These are phyloP conservation scores for Prorops nasuta DNA, from an alignment of 1,140 invertebrate genomes.

Conservation along the genomic window DNA sequence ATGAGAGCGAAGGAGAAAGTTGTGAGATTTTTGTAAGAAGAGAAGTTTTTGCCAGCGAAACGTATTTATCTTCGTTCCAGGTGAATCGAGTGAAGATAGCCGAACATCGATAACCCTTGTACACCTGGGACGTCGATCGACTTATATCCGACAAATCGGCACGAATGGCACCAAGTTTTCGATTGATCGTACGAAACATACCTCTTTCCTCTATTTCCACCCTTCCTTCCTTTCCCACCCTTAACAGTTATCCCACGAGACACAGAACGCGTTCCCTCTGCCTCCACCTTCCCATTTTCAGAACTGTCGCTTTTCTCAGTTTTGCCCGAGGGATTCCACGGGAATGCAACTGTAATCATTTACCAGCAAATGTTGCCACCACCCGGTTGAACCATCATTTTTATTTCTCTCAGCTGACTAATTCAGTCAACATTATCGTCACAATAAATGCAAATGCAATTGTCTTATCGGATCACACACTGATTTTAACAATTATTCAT, in stretches of 20 bases:
- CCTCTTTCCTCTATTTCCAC: constrained; percentile 3
- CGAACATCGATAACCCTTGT: constrained; percentile 26
- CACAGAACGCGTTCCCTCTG: background rate
- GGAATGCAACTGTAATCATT: too few species aligned
- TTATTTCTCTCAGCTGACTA: too few species aligned
- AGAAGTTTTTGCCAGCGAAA: constrained; percentile 11
- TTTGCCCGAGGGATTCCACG: too few species aligned
- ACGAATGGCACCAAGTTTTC: constrained; percentile 18
- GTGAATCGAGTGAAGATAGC: constrained; percentile 33
- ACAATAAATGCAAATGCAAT: too few species aligned
- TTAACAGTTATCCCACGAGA: constrained; percentile 1
- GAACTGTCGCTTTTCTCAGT: background rate
- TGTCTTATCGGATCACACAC: too few species aligned
- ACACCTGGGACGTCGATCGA: constrained; percentile 32
- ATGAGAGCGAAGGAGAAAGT: background rate
- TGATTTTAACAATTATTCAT: too few species aligned
- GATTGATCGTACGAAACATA: constrained; percentile 27
- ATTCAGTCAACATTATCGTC: too few species aligned
- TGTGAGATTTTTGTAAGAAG: background rate
- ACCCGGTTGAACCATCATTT: too few species aligned
- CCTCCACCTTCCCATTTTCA: constrained; percentile 10
- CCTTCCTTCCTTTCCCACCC: constrained; percentile 4
- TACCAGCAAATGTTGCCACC: too few species aligned
- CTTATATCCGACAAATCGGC: constrained; percentile 34
- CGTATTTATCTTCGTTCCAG: constrained; percentile 33